Evolutionary conservation across 1,140 invertebrate species (phyloP).

Genomic region (Saccostrea cuccullata): DNA sequence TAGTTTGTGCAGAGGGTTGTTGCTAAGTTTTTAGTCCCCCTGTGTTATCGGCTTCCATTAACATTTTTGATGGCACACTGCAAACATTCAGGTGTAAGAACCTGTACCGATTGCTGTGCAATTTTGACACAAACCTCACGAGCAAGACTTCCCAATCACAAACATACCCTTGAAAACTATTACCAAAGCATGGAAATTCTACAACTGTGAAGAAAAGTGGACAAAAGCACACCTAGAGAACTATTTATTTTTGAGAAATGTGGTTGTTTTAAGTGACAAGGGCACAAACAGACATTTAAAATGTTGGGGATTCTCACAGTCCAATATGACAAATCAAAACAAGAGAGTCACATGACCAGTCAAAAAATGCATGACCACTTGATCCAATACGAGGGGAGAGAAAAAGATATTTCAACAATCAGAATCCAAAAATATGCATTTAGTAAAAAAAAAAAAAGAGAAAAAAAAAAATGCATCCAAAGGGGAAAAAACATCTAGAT

Average conservation of each 20-base stretch:
- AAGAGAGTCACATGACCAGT: neutral
- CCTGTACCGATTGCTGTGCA: neutral
- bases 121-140: slow-evolving; percentile 22
- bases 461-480: neutral
- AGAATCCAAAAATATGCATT: too few species aligned
- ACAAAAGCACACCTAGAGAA: slow-evolving; percentile 5
- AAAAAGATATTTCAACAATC: neutral
- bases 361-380: neutral
- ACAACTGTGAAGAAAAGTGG: neutral
- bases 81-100: slow-evolving; percentile 28
- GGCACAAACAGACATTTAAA: neutral
- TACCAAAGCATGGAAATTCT: slow-evolving; percentile 24
- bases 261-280: neutral
- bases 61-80: slow-evolving; percentile 3
- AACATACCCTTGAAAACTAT: slow-evolving; percentile 28
- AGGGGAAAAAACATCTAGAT: neutral
- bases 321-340: slow-evolving; percentile 3
- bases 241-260: slow-evolving; percentile 11
- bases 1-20: neutral
- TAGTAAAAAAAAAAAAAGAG: neutral
- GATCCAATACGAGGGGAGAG: neutral
- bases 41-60: slow-evolving; percentile 11
- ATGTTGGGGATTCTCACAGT: neutral
- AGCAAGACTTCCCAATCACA: neutral
- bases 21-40: neutral